Base-by-base conservation (phyloP, 2,888 invertebrate species). In the Tetropium fuscum region DNA sequence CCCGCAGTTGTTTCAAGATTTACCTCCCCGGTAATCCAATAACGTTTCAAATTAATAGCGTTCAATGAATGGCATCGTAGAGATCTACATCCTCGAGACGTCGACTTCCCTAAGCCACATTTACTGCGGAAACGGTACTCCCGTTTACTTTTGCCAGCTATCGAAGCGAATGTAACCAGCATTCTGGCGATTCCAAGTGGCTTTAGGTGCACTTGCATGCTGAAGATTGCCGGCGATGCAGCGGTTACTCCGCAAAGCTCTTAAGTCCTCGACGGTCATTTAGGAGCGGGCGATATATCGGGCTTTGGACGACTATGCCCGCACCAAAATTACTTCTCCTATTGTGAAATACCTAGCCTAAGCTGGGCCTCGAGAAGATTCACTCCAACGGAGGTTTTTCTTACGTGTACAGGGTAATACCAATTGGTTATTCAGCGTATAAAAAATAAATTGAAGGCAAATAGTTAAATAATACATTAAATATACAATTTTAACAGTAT, bases 91-190 rank as follows among this genome's bases (percentile, higher is more conserved):
- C 59, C 38, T 43, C 54, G 56, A 51, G 47, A 58, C 57, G 53
- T 53, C 58, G 36, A 60, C 63, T 48, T 60, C 58, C 36, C 51
- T 53, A 60, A 63, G 60, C 60, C 58, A 58, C 62, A 59, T 61
- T 61, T 59, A 59, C 61, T 53, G 57, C 34, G 41, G 7, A 34
- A 45, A 45, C 38, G 36, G 54, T 36, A 60, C 45, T 55, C 59
- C 43, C 44, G 59, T 58, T 57, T 62, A 64, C 57, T 64, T 61
- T 58, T 58, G 58, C 55, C 58, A 60, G 60, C 63, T 63, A 49
- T 38, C 36, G 44, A 43, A 51, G 58, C 53, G 57, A 53, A 49
- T 11, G 58, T 55, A 58, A 55, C 55, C 53, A 34, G 34, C 13
- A 34, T 27, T 41, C 53, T 30, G 44, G 22, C 32, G 48, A 53